phyloP scores from a whole-genome alignment of 2,888 invertebrate genomes.

The Rhagophthalmus giganteus region DNA sequence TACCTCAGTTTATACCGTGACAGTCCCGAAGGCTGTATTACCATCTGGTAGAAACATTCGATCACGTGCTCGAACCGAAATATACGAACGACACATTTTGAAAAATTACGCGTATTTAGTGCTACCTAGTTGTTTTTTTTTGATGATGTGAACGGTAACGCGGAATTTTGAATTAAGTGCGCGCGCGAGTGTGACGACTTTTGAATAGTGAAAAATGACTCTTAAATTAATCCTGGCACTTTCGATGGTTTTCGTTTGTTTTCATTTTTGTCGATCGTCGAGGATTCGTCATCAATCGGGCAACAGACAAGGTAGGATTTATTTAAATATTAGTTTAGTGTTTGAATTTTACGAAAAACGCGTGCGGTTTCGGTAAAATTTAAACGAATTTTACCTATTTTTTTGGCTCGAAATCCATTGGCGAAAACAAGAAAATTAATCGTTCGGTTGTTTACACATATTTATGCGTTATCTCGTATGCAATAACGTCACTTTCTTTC shows the following conservation, averaged over 20 bases:
- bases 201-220: slow-evolving; percentile 13
- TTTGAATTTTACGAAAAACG: too few relatives aligned
- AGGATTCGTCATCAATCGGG: slow-evolving; percentile 40
- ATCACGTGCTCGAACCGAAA: slow-evolving; percentile 40
- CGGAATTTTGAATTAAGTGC: background rate
- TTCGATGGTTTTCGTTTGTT: slow-evolving; percentile 29
- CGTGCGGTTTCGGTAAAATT: too few relatives aligned
- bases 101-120: too few relatives aligned
- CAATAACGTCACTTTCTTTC: too few relatives aligned
- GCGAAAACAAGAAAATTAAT: too few relatives aligned
- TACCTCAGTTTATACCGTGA: slow-evolving; percentile 45
- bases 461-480: too few relatives aligned
- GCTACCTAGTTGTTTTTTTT: background rate
- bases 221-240: slow-evolving; percentile 3
- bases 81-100: slow-evolving; percentile 21
- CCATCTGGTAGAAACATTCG: slow-evolving; percentile 31
- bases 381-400: too few relatives aligned
- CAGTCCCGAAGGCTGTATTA: slow-evolving; percentile 43
- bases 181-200: background rate
- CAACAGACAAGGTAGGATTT: slow-evolving; percentile 42
- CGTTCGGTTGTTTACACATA: too few relatives aligned
- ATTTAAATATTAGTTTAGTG: too few relatives aligned
- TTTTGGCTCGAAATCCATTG: too few relatives aligned
- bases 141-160: slow-evolving; percentile 3
- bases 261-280: slow-evolving; percentile 30